Evolutionary conservation across 2,888 invertebrate genomes (phyloP), one percentile per base, ranked within the genome.

Genomic region (Drosophila hamatofila): DNA sequence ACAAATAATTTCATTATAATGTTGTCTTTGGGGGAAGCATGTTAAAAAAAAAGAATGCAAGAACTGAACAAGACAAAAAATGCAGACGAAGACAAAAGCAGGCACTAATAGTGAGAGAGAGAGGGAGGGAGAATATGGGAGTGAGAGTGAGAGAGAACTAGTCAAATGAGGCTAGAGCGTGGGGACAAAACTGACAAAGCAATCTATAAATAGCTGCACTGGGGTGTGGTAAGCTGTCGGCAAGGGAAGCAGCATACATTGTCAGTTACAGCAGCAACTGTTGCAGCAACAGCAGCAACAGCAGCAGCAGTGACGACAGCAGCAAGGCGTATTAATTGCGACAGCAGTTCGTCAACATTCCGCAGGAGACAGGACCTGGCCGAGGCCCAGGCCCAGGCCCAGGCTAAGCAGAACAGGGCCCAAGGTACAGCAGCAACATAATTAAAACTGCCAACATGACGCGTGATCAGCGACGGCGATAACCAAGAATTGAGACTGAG

Each of bases 1-100:
- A 83, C 81, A 86, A 81, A 88, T 88, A 88, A 84, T 84, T 86
- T 83, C 81, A 84, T 88, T 84, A 84, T 81, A 84, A 87, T 84
- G 74, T 80, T 72, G 68, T 76, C 80, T 56, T 55, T 30, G 66
- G 55, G 33, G 33, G 25, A n/a, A 41, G 25, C 21, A 42, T 27
- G 48, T 25, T 25, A 48, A 21, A 46, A 52, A 18, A 54, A 52
- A 75, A 67, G 33, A 57, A 61, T 64, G 59, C 46, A 16, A 39
- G 25, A 25, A 12, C 14, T 11, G 11, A n/a, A 35, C 16, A 41
- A 30, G 44, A 21, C 46, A 54, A 75, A 65, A 37, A 58, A 58
- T 59, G 57, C 57, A 73, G 37, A 48, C 37, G n/a, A 12, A 54
- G 27, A 54, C 25, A 42, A 33, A n/a, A 14, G 18, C 23, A 41